Evolutionary conservation across 2,113 vertebrate genomes (phyloP).

Genomic region (Petroica traversi): DNA sequence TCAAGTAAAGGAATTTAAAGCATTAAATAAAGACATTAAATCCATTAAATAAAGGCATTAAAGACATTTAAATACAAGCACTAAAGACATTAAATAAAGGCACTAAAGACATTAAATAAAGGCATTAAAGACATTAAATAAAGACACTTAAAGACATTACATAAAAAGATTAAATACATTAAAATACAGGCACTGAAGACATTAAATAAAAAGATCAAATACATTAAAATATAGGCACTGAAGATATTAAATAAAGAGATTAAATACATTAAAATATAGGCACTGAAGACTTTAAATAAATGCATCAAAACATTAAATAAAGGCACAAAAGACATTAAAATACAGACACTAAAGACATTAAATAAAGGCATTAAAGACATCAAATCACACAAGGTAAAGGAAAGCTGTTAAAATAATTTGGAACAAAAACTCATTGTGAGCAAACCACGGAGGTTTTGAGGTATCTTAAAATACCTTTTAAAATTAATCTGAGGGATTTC

Average conservation of each 20-base stretch:
- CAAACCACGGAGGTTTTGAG: neutral
- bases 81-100: neutral
- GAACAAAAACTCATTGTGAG: neutral
- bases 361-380: neutral
- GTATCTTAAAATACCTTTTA: neutral
- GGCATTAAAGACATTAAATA: too few species aligned
- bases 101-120: too few species aligned
- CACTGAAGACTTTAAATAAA: too few species aligned
- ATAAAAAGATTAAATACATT: too few species aligned
- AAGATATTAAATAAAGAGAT: too few species aligned
- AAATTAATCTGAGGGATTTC: neutral
- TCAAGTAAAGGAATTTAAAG: too few species aligned
- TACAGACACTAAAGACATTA: neutral
- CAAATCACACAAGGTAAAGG: neutral
- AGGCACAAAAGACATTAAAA: neutral
- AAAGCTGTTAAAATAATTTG: neutral
- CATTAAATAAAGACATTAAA: neutral
- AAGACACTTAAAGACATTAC: too few species aligned
- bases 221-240: too few species aligned
- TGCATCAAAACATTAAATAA: neutral
- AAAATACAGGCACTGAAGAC: too few species aligned
- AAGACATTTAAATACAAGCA: neutral
- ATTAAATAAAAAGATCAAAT: too few species aligned
- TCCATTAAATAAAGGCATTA: neutral
- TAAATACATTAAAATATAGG: too few species aligned